phyloP scores from a whole-genome alignment of 2,113 vertebrate species.

The Actenoides hombroni region DNA sequence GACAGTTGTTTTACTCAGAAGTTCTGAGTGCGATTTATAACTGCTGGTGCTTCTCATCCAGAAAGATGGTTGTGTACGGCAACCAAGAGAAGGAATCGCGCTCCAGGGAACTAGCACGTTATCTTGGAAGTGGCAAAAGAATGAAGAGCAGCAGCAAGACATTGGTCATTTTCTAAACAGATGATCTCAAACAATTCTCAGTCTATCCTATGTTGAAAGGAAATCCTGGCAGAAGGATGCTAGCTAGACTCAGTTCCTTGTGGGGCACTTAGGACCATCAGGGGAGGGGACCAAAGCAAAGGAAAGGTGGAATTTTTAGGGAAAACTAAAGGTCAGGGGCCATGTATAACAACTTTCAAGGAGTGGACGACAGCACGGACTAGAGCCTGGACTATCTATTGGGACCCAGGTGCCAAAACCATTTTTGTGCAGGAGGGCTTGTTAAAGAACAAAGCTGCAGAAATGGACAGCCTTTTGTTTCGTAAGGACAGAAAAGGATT shows the following conservation, averaged over 20 bases:
- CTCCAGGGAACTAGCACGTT: background rate
- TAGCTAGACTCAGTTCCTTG: background rate
- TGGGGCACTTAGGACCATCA: background rate
- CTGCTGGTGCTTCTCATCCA: background rate
- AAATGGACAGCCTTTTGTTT: background rate
- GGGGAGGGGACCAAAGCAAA: background rate
- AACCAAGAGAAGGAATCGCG: background rate
- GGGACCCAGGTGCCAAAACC: background rate
- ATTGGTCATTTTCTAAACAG: background rate
- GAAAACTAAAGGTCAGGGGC: background rate
- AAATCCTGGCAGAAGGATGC: background rate
- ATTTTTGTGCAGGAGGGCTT: background rate
- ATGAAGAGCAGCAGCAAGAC: background rate
- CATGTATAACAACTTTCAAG: background rate
- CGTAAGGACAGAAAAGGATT: background rate
- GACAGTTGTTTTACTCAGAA: background rate
- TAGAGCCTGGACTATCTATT: background rate
- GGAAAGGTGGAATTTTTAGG: background rate
- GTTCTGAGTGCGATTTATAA: background rate
- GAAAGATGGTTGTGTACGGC: background rate
- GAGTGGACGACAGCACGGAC: background rate
- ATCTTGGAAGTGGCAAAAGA: background rate
- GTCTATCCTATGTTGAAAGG: background rate
- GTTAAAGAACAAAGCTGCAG: background rate
- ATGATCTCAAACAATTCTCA: background rate